Conservation (phyloP, 2,113 vertebrate genomes). For the Perognathus longimembris region DNA sequence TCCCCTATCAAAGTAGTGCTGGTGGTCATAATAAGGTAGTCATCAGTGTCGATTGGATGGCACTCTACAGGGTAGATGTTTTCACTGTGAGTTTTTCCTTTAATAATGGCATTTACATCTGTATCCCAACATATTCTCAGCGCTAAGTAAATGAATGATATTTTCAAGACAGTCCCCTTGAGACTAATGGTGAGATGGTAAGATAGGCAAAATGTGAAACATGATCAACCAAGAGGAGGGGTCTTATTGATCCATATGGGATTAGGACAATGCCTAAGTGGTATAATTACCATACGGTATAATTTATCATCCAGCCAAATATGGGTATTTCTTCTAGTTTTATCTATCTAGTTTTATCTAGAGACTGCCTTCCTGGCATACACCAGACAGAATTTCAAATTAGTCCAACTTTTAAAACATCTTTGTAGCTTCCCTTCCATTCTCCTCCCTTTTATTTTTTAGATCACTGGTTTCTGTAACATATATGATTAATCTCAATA, state of each 20-base stretch:
- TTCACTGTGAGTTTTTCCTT: not conserved
- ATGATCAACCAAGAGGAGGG: not conserved
- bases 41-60: not conserved
- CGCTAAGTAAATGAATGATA: not conserved
- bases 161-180: not conserved
- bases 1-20: not conserved
- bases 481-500: not conserved
- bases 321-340: not conserved
- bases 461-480: not conserved
- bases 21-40: too few relatives aligned
- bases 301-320: not conserved
- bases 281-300: not conserved
- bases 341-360: constrained; percentile 26
- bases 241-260: not conserved
- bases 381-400: not conserved
- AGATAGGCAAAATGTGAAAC: not conserved
- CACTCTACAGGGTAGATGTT: not conserved
- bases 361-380: not conserved
- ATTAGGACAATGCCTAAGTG: not conserved
- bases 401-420: constrained; percentile 7
- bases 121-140: not conserved
- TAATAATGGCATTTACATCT: not conserved
- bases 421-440: not conserved
- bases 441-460: constrained; percentile 21
- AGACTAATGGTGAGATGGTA: not conserved